Base-by-base conservation (phyloP, 1,140 invertebrate species). In the Conus ventricosus region DNA sequence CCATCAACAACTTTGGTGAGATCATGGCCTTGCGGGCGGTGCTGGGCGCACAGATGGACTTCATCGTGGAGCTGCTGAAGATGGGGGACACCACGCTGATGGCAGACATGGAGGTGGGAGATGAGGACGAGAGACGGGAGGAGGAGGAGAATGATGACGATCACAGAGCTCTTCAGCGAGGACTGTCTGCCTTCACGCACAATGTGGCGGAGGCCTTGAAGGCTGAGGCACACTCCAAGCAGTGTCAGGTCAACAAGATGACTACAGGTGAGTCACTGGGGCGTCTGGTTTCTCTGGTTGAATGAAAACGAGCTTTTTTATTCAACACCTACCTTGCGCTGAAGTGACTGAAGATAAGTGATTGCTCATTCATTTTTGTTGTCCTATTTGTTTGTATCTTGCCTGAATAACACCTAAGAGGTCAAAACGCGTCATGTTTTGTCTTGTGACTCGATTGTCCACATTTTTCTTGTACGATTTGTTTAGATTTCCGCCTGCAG, bases 181-280 rank as follows among this genome's bases (percentile, higher is more conserved):
- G 89, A 51, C 63, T 91, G n/a, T 53, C 25, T 8, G 75, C 55
- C 17, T 91, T 90, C 85, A 80, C 88, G 17, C 91, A 91, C 67
- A 88, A 80, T 39, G 89, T 94, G n/a, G 91, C 92, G 57, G 88
- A 91, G 80, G 90, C 89, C 15, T 82, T 94, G 20, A 39, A 90
- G n/a, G 90, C 89, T 63, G 93, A 94, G 85, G 92, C 94, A 67
- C 83, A 89, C 51, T 92, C 91, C n/a, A 94, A 93, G 80, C 80
- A 81, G 80, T 20, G 27, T 23, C 80, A 81, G 80, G 80, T 81
- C 51, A 13, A 81, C 80, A 81, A 81, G 80, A 81, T 81, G 39
- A 8, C 54, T 23, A 54, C 80, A 81, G 80, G 80, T 81, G 20
- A 71, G 20, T 20, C 67, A 60, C 39, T 39, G 39, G 39, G 39